A percentile compares a stretch with the other conserved stretches of the same genome.
phyloP scores from a whole-genome alignment of 1,140 invertebrate species.

The Melipona quadrifasciata region DNA sequence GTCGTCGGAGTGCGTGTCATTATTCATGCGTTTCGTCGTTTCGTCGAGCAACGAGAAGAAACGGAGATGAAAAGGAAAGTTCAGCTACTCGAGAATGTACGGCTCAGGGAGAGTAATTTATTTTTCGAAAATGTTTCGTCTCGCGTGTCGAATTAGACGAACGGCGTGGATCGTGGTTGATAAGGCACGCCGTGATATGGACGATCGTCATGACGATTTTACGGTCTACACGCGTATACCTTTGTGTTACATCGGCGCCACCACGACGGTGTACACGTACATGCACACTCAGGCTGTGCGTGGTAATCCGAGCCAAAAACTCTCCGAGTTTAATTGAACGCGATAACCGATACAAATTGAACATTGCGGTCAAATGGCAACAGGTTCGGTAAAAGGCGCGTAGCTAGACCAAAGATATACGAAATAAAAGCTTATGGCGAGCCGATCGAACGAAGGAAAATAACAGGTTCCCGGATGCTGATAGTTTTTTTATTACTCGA shows the following conservation, averaged over 20 bases:
- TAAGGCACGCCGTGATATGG: not conserved
- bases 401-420: conserved; percentile 31
- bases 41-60: not conserved
- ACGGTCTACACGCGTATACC: conserved; percentile 19
- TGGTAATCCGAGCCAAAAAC: conserved; percentile 50
- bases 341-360: conserved; percentile 55
- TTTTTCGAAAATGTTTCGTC: too few species aligned
- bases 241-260: not conserved
- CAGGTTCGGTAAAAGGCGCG: conserved; percentile 49
- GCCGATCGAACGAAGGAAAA: not conserved
- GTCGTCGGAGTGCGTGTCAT: not conserved
- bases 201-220: conserved; percentile 1
- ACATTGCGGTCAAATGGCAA: conserved; percentile 53
- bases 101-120: not conserved
- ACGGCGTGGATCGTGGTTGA: not conserved
- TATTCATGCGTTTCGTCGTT: conserved; percentile 3
- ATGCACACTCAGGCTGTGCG: not conserved
- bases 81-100: not conserved
- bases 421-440: conserved; percentile 36
- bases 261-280: not conserved
- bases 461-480: not conserved
- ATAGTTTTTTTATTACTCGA: not conserved
- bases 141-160: not conserved
- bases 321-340: conserved; percentile 56
- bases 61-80: not conserved